A percentile compares a stretch with the other conserved stretches of the same genome.
These are phyloP conservation scores for Pavo muticus DNA, from an alignment of 2,113 vertebrate genomes.

Conservation along the genomic window DNA sequence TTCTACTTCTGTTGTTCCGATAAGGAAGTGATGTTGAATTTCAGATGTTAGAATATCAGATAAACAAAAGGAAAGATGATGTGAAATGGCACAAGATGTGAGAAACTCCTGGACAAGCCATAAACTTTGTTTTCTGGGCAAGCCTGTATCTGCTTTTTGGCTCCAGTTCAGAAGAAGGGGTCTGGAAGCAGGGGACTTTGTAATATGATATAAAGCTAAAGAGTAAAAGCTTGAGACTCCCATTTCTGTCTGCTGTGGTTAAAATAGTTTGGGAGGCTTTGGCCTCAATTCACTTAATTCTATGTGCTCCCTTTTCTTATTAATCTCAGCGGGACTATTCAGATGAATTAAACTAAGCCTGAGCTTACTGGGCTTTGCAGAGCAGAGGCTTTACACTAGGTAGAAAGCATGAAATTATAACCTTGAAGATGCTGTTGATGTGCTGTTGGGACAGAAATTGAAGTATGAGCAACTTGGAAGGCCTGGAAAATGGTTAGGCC, in stretches of 20 bases:
- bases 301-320: not conserved
- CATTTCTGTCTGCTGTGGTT: not conserved
- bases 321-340: not conserved
- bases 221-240: not conserved
- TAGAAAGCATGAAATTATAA: not conserved
- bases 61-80: not conserved
- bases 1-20: not conserved
- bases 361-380: not conserved
- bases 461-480: not conserved
- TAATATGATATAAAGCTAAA: not conserved
- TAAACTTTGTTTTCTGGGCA: conserved; percentile 22
- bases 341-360: not conserved
- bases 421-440: not conserved
- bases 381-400: not conserved
- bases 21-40: not conserved
- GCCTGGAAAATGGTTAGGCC: not conserved
- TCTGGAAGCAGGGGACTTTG: not conserved
- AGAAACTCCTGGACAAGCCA: not conserved
- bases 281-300: not conserved
- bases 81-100: not conserved
- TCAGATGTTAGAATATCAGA: rapidly evolving
- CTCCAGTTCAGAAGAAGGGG: conserved; percentile 1
- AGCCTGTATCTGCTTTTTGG: conserved; percentile 35
- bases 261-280: not conserved
- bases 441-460: not conserved